Percentiles rank a stretch among this genome's conserved stretches.
phyloP scores from a whole-genome alignment of 2,888 invertebrate species.

The Pseudanteris insignis region DNA sequence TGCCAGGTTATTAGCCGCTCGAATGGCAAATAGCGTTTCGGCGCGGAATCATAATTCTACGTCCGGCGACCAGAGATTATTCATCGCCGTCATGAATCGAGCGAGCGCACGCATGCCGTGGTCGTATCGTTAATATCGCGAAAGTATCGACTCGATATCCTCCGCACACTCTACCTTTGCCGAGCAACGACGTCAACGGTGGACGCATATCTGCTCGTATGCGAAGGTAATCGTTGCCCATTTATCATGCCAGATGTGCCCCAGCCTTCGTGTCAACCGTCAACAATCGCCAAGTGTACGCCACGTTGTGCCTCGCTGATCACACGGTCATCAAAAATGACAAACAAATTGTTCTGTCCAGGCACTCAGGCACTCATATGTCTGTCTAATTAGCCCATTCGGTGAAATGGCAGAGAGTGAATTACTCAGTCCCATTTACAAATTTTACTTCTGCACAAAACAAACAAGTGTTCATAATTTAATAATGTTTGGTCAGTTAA shows the following conservation, averaged over 20 bases:
- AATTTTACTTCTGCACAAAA: no score
- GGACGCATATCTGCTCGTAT: conserved; percentile 40
- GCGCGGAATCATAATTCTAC: conserved; percentile 33
- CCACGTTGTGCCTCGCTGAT: conserved; percentile 11
- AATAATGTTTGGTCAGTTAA: no score
- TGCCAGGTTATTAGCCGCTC: conserved; percentile 34
- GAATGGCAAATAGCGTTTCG: conserved; percentile 27
- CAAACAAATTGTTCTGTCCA: conserved; percentile 16
- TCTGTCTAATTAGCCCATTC: no score
- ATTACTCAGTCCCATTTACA: no score
- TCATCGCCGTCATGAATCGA: conserved; percentile 23
- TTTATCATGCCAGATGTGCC: conserved; percentile 56
- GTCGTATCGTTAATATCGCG: conserved; percentile 46
- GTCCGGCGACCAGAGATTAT: conserved; percentile 19
- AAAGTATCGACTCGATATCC: conserved; percentile 44
- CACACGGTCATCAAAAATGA: conserved; percentile 24
- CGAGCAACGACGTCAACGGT: conserved; percentile 30
- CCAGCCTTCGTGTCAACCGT: conserved; percentile 51
- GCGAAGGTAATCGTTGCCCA: conserved; percentile 49
- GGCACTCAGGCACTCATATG: no score
- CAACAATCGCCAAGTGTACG: conserved; percentile 38
- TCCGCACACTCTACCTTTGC: conserved; percentile 36
- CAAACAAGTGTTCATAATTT: no score
- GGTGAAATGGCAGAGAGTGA: no score
- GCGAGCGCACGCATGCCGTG: conserved; percentile 25